Conservation (phyloP, 2,797 vertebrate genomes). For the Parambassis ranga region DNA sequence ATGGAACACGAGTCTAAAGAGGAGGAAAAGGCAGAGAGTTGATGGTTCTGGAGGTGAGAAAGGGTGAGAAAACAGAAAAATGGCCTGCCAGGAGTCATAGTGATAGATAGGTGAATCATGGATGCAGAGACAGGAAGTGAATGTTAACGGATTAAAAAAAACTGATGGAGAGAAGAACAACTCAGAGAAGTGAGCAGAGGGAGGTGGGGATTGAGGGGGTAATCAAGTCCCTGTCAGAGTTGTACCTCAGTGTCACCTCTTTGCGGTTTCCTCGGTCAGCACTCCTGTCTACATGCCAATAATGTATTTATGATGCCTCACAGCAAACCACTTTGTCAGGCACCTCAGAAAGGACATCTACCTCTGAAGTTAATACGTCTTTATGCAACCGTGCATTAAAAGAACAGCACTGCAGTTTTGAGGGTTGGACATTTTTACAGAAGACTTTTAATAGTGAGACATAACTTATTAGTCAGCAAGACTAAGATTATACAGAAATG, state of each 20-base stretch:
- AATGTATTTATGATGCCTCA: conserved; percentile 64
- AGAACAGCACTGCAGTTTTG: conserved; percentile 28
- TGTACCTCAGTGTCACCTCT: conserved; percentile 62
- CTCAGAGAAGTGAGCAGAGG: neutral
- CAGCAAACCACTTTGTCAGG: conserved; percentile 46
- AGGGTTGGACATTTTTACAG: neutral
- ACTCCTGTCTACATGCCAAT: conserved; percentile 59
- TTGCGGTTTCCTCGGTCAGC: conserved; percentile 53
- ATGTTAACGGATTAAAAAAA: conserved; percentile 20
- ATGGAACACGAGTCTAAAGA: neutral
- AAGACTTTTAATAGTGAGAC: too few species aligned
- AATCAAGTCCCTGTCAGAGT: conserved; percentile 47
- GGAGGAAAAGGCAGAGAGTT: neutral
- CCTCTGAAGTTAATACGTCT: conserved; percentile 21
- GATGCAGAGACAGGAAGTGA: conserved; percentile 11
- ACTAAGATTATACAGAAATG: too few species aligned
- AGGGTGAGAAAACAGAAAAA: neutral
- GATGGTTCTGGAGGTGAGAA: neutral
- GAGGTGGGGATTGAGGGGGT: neutral
- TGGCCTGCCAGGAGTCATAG: neutral
- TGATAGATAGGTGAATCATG: conserved; percentile 14
- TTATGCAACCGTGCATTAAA: conserved; percentile 16
- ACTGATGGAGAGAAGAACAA: neutral
- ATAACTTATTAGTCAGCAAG: too few species aligned
- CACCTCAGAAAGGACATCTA: conserved; percentile 2